Evolutionary conservation across 2,888 invertebrate genomes (phyloP).

Genomic region (Microctonus hyperodae): DNA sequence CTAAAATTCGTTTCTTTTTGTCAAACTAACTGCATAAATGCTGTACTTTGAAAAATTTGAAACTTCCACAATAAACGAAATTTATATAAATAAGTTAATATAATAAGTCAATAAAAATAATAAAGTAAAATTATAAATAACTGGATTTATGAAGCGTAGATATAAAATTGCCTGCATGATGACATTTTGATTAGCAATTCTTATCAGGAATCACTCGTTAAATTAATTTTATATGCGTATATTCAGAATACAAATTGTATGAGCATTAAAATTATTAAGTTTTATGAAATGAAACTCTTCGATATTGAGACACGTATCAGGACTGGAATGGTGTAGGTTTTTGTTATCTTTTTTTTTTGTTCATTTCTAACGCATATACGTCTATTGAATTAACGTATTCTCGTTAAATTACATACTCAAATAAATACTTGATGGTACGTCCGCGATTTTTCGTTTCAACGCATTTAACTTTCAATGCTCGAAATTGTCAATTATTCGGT

Average conservation of each 20-base stretch:
- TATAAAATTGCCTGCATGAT: neutral
- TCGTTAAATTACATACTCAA: conserved; percentile 11
- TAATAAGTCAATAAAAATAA: neutral
- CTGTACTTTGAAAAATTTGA: neutral
- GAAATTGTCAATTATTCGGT: conserved; percentile 24
- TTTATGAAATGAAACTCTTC: neutral
- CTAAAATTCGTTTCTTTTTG: too few species aligned
- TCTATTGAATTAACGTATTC: conserved; percentile 7
- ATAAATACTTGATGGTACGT: conserved; percentile 7
- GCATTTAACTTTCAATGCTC: conserved; percentile 6
- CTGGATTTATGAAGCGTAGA: neutral
- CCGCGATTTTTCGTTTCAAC: conserved; percentile 8
- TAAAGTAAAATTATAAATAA: neutral
- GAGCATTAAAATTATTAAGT: conserved; percentile 5
- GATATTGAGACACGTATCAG: conserved; percentile 4
- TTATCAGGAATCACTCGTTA: neutral
- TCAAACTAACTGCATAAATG: too few species aligned
- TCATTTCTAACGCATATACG: neutral
- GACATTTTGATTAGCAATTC: neutral
- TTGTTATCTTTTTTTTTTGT: neutral
- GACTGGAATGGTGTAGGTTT: neutral
- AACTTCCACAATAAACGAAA: neutral
- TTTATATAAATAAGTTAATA: neutral
- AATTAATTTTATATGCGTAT: neutral
- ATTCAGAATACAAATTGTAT: neutral